Evolutionary conservation across 2,888 invertebrate genomes (phyloP).

Genomic region (Agonopterix arenella): DNA sequence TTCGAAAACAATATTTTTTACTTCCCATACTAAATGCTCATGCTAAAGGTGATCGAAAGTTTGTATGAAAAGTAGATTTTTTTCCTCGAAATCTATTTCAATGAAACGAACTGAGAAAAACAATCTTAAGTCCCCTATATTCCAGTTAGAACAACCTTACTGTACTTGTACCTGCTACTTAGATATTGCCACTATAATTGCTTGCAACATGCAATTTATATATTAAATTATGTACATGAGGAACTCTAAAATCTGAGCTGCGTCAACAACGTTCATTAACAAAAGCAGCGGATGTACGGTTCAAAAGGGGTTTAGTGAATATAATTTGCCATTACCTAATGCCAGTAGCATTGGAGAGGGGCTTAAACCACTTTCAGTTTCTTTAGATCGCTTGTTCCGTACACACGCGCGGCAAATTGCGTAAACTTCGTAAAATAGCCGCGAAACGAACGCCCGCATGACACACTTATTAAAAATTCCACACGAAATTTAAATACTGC

Average conservation of each 20-base stretch:
- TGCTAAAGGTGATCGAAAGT: too few relatives aligned
- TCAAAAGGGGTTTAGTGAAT: slow-evolving; percentile 50
- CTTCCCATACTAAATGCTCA: too few relatives aligned
- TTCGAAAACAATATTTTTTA: too few relatives aligned
- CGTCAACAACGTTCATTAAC: slow-evolving; percentile 26
- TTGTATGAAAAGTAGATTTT: too few relatives aligned
- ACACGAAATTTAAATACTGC: slow-evolving; percentile 10
- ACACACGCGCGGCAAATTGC: slow-evolving; percentile 46
- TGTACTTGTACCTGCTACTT: too few relatives aligned
- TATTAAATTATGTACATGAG: slow-evolving; percentile 10
- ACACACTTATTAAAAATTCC: slow-evolving; percentile 47
- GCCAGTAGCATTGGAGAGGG: slow-evolving; percentile 29
- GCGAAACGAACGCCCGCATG: slow-evolving; percentile 46
- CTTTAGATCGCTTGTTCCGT: slow-evolving; percentile 39
- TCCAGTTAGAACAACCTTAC: too few relatives aligned
- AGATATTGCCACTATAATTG: too few relatives aligned
- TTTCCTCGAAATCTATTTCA: too few relatives aligned
- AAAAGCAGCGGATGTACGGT: slow-evolving; percentile 35
- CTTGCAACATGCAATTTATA: too few relatives aligned
- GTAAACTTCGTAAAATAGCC: slow-evolving; percentile 23
- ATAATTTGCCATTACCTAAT: slow-evolving; percentile 45
- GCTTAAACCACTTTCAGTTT: slow-evolving; percentile 66
- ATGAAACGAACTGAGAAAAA: too few relatives aligned
- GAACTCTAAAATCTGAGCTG: slow-evolving; percentile 17
- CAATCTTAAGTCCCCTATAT: too few relatives aligned